These are phyloP conservation scores for Ctena decussata DNA, from an alignment of 2,888 invertebrate species.

Conservation along the genomic window DNA sequence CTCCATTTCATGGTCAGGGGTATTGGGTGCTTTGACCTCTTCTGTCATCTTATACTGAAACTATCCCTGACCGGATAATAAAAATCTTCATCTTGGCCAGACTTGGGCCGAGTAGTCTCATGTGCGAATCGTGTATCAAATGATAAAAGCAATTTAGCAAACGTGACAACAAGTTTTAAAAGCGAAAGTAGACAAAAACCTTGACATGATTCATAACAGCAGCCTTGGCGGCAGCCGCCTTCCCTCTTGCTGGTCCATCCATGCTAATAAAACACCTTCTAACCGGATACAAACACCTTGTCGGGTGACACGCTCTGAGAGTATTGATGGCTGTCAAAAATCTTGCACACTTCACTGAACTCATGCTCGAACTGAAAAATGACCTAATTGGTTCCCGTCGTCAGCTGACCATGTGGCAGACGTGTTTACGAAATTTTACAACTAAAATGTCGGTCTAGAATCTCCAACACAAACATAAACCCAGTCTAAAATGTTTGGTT, in stretches of 20 bases:
- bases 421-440: too few relatives aligned
- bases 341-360: background rate
- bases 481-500: too few relatives aligned
- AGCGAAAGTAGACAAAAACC: slow-evolving; percentile 48
- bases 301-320: background rate
- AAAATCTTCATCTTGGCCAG: too few relatives aligned
- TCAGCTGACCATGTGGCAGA: background rate
- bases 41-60: too few relatives aligned
- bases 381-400: background rate
- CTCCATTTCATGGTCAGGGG: too few relatives aligned
- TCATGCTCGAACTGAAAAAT: background rate
- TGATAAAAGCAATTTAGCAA: too few relatives aligned
- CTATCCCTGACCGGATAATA: too few relatives aligned
- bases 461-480: too few relatives aligned
- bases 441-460: too few relatives aligned
- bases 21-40: too few relatives aligned
- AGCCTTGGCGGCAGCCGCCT: slow-evolving; percentile 81
- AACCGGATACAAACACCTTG: background rate
- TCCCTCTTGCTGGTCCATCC: slow-evolving; percentile 76
- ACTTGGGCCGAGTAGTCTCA: too few relatives aligned
- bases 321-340: background rate
- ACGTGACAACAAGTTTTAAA: background rate
- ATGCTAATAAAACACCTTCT: slow-evolving; percentile 42
- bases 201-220: slow-evolving; percentile 83
- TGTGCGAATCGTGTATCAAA: too few relatives aligned